Evolutionary conservation across 2,888 invertebrate species (phyloP), one percentile per base, ranked within the genome.

Genomic region (Melanargia galathea): DNA sequence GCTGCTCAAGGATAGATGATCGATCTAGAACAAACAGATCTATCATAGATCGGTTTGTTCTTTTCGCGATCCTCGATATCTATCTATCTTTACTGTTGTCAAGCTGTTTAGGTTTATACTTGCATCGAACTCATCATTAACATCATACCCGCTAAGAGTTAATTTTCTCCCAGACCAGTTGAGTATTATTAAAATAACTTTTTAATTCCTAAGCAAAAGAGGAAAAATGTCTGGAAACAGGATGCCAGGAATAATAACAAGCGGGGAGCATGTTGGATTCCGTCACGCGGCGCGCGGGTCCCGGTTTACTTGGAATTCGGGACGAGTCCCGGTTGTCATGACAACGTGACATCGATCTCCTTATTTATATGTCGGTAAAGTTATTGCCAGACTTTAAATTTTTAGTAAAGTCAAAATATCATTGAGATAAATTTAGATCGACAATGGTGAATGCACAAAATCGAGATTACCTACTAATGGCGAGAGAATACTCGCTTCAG

Each of bases 271-370:
- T 26, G 56, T 38, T 3, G 59, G 55, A 60, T 58, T 24, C 58
- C 5, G 6, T 58, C 48, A 58, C 58, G 57, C 18, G 35, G 46
- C 40, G 46, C 11, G 45, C 51, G 35, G 40, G 22, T 35, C 59
- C 45, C 16, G 30, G 38, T 51, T 59, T 35, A 33, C 55, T 65
- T 55, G 62, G 55, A 30, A 65, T 65, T 55, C 65, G 43, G 59
- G 62, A 56, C 61, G 52, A 56, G 48, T 46, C 13, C 30, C 40
- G 52, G 60, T 59, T 33, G 57, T 38, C 63, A 57, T 57, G 63
- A 20, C 66, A 43, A 66, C 60, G 60, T 38, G 61, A 55, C 52
- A 51, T 52, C 55, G 45, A 43, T 45, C 56, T 62, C 30, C 35
- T 38, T 57, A 45, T 52, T 40, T 11, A 35, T 13, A 61, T 30